phyloP scores from a whole-genome alignment of 2,888 invertebrate genomes.

The Lasioglossum vierecki region DNA sequence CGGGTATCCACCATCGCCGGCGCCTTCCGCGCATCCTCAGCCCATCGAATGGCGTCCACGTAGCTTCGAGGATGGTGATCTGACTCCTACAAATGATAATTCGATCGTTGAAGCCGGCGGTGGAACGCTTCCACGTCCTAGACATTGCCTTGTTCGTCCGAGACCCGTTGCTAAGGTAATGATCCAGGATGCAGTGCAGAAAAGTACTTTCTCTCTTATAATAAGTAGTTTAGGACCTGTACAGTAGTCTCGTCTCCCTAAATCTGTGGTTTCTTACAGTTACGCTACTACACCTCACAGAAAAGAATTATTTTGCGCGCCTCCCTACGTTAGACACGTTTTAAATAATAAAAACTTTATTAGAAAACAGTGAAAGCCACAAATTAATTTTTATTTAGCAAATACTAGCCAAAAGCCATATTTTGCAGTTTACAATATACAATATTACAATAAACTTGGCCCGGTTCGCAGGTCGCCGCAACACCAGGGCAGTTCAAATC shows the following conservation, averaged over 20 bases:
- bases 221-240: not conserved
- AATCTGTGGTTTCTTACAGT: no score
- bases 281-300: no score
- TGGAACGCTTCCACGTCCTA: slow-evolving; percentile 94
- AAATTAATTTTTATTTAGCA: no score
- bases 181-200: not conserved
- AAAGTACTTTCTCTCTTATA: not conserved
- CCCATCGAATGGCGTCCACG: slow-evolving; percentile 87
- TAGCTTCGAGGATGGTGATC: slow-evolving; percentile 95
- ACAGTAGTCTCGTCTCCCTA: no score
- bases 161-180: slow-evolving; percentile 91
- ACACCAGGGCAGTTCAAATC: slow-evolving; percentile 85
- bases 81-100: slow-evolving; percentile 94
- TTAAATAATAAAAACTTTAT: no score
- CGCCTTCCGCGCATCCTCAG: slow-evolving; percentile 82
- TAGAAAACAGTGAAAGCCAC: no score
- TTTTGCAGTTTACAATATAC: not conserved
- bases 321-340: no score
- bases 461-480: slow-evolving; percentile 76
- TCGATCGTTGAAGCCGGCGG: slow-evolving; percentile 86
- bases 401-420: no score
- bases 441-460: no score
- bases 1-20: slow-evolving; percentile 81
- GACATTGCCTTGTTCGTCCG: slow-evolving; percentile 90
- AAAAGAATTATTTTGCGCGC: no score